Evolutionary conservation across 2,113 vertebrate genomes (phyloP), one percentile per base, ranked within the genome.

Genomic region (Lipophrys pholis): DNA sequence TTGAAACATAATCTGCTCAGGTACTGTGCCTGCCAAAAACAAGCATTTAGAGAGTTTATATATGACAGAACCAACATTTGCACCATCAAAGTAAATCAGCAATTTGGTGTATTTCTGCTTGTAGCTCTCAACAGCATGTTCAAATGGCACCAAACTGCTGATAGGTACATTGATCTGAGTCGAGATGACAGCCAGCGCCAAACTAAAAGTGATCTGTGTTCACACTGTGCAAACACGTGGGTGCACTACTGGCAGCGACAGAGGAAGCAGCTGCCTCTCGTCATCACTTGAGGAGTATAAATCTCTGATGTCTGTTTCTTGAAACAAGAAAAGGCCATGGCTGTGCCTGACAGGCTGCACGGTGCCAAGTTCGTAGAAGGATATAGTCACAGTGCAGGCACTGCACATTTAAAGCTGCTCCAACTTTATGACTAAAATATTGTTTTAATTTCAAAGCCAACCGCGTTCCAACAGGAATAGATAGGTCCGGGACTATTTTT

Each of bases 211-310:
- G 16, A 53, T 59, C 54, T 39, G 45, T 16, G 6, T 9, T 3
- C 46, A 58, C 5, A 42, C 3, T 15, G 48, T 57, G 46, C 14
- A 63, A 78, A 66, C 68, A 81, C 80, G 76, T 80, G 73, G 69
- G 8, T 1, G 8, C 48, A 45, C 64, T 61, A 55, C 35, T 54
- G 40, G 36, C 50, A 55, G 17, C 9, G 16, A 58, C 52, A 53
- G 51, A 80, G 67, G 52, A 66, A 78, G 38, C 76, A 61, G 69
- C 67, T 78, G 80, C 60, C 35, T 71, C 12, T 41, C 3, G 9
- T 73, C 67, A 63, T 73, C 67, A 63, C 79, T 61, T 11, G 49
- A 49, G 58, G 59, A 76, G 68, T 10, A 78, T 51, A 63, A 85
- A 71, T 39, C 45, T 42, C 50, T 35, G 8, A 8, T 12, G 38